Conservation (phyloP, 2,888 invertebrate species). For the Alcis repandata region DNA sequence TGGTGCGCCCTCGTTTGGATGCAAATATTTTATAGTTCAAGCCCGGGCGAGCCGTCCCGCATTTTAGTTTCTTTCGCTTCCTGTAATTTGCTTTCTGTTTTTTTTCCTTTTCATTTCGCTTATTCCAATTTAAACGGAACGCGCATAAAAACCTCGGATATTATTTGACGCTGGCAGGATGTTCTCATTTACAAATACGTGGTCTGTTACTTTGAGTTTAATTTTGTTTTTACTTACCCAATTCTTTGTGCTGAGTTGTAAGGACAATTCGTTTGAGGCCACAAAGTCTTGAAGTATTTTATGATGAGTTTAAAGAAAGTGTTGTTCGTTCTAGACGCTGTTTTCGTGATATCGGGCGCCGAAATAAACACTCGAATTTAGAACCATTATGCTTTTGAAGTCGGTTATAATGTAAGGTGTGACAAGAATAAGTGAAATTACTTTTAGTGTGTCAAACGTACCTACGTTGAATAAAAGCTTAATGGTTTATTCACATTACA, state of each 20-base stretch:
- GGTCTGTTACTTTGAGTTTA: neutral
- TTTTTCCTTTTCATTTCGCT: slow-evolving; percentile 67
- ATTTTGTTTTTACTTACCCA: slow-evolving; percentile 7
- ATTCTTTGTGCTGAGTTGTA: neutral
- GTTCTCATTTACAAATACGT: slow-evolving; percentile 45
- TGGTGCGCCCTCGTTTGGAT: slow-evolving; percentile 76
- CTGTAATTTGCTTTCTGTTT: slow-evolving; percentile 75
- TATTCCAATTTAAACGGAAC: slow-evolving; percentile 74
- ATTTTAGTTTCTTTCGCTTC: slow-evolving; percentile 76
- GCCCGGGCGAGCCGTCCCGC: slow-evolving; percentile 67
- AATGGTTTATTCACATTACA: too few species aligned
- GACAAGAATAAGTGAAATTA: too few species aligned
- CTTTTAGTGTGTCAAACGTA: too few species aligned
- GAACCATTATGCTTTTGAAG: too few species aligned
- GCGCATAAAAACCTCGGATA: slow-evolving; percentile 62
- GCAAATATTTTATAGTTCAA: slow-evolving; percentile 82
- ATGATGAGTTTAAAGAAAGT: too few species aligned
- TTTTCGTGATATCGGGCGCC: too few species aligned
- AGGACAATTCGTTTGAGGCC: neutral
- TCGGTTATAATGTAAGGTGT: too few species aligned
- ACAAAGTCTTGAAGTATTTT: too few species aligned
- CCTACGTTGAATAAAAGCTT: too few species aligned
- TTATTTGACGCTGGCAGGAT: slow-evolving; percentile 50
- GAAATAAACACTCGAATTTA: too few species aligned
- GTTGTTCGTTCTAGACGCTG: too few species aligned